Evolutionary conservation across 1,140 invertebrate genomes (phyloP).

Genomic region (Brevipalpus yothersi): DNA sequence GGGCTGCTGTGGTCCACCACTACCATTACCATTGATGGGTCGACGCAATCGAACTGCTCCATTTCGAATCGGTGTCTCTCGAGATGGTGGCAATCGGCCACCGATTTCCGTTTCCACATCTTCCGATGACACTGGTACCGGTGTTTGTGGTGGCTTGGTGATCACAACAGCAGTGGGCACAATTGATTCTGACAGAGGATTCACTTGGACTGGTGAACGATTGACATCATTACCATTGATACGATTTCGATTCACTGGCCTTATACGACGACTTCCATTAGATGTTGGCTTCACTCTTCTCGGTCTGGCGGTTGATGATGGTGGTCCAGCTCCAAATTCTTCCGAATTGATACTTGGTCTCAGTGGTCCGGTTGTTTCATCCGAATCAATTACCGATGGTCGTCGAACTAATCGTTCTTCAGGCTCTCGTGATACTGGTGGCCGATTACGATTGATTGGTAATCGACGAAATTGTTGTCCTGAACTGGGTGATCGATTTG

Average conservation of each 20-base stretch:
- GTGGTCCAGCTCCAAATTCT: background rate
- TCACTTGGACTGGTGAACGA: background rate
- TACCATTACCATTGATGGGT: background rate
- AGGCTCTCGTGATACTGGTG: background rate
- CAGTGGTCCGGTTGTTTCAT: background rate
- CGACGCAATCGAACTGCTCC: background rate
- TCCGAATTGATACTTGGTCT: background rate
- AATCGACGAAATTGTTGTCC: background rate
- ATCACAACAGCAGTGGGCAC: conserved; percentile 9
- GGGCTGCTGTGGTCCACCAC: background rate
- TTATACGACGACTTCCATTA: background rate
- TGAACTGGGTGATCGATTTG: background rate
- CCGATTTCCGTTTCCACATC: conserved; percentile 1
- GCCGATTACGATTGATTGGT: background rate
- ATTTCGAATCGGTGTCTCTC: background rate
- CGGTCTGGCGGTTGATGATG: background rate
- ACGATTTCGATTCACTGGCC: background rate
- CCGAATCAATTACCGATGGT: background rate
- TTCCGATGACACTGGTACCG: conserved; percentile 1
- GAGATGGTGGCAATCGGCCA: background rate
- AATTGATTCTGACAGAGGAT: background rate
- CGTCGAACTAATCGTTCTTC: background rate
- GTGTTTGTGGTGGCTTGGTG: conserved; percentile 5
- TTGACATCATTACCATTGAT: background rate
- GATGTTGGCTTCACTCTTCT: background rate